These are phyloP conservation scores for Xestia ashworthii DNA, from an alignment of 2,888 invertebrate genomes.

Conservation along the genomic window DNA sequence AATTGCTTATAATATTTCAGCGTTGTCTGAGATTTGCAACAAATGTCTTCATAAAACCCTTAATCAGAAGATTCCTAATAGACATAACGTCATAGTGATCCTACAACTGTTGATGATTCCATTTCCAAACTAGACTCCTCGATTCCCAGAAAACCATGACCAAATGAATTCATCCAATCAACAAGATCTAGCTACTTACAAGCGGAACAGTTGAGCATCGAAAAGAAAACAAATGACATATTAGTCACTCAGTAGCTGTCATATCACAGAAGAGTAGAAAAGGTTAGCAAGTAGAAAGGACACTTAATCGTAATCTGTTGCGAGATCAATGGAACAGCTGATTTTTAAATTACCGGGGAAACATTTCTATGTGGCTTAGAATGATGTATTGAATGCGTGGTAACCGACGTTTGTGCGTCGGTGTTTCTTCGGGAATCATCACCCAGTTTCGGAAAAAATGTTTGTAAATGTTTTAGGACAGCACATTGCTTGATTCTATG, in stretches of 20 bases:
- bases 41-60: background rate
- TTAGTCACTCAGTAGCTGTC: conserved; percentile 33
- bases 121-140: background rate
- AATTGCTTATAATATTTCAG: background rate
- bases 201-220: conserved; percentile 13
- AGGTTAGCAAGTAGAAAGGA: background rate
- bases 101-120: background rate
- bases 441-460: too few species aligned
- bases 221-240: conserved; percentile 42
- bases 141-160: conserved; percentile 46
- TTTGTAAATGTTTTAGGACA: background rate
- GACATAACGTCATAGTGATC: background rate
- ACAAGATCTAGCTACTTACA: conserved; percentile 11
- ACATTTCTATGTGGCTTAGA: too few species aligned
- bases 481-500: background rate
- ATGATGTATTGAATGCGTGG: too few species aligned
- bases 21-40: background rate
- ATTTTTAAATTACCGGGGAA: too few species aligned
- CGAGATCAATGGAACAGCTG: too few species aligned
- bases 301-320: too few species aligned
- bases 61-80: background rate
- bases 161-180: conserved; percentile 35
- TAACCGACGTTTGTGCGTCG: too few species aligned
- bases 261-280: background rate
- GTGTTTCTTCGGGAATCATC: too few species aligned